A percentile compares a stretch with the other conserved stretches of the same genome.
Conservation (phyloP, 2,797 vertebrate genomes). For the Danionella dracula region DNA sequence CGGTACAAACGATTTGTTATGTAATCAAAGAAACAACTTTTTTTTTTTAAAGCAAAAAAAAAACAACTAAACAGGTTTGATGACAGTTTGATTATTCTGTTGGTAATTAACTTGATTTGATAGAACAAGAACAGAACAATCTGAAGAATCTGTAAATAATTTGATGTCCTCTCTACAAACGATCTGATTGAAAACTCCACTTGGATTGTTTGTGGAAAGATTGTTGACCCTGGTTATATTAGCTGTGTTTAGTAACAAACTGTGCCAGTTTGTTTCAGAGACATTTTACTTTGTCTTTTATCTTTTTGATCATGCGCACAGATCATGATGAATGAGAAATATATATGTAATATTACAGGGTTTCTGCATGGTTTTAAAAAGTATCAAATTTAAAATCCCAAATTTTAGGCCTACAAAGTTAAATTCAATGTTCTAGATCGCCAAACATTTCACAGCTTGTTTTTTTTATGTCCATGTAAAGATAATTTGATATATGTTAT, state of each 20-base stretch:
- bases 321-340: constrained; percentile 22
- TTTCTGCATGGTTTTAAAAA: too few relatives aligned
- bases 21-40: constrained; percentile 1
- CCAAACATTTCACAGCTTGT: too few relatives aligned
- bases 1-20: constrained; percentile 9
- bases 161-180: constrained; percentile 14
- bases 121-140: constrained; percentile 7
- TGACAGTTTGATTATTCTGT: too few relatives aligned
- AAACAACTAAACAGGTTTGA: too few relatives aligned
- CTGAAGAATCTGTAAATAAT: constrained; percentile 24
- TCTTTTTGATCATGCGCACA: constrained; percentile 19
- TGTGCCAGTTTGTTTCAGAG: constrained; percentile 16
- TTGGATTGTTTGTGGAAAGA: constrained; percentile 37
- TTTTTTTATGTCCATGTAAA: too few relatives aligned
- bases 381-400: too few relatives aligned
- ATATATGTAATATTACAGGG: too few relatives aligned
- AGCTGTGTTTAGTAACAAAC: constrained; percentile 31
- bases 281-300: constrained; percentile 14
- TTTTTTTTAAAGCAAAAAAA: too few relatives aligned
- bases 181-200: constrained; percentile 18
- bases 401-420: too few relatives aligned
- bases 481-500: too few relatives aligned
- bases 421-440: too few relatives aligned
- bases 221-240: constrained; percentile 28
- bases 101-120: not conserved